Conservation (phyloP, 2,113 vertebrate species). For the Coracopsis vasa region DNA sequence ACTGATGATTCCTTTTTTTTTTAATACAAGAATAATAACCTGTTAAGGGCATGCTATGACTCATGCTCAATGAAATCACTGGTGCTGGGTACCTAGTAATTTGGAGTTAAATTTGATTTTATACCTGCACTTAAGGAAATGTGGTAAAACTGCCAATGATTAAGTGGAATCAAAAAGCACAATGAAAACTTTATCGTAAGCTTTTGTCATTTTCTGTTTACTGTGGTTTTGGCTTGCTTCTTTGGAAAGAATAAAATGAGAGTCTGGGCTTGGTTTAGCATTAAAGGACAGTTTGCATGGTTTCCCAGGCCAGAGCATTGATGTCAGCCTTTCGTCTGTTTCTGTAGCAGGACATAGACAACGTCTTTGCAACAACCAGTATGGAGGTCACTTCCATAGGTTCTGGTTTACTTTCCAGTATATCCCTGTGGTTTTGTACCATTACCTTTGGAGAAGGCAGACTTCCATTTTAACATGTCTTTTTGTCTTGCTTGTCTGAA, state of each 20-base stretch:
- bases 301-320: neutral
- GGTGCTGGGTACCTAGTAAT: neutral
- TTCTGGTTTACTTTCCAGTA: neutral
- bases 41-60: neutral
- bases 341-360: neutral
- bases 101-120: conserved; percentile 41
- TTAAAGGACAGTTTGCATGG: neutral
- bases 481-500: neutral
- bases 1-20: neutral
- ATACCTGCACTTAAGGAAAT: conserved; percentile 19
- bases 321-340: neutral
- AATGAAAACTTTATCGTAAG: neutral
- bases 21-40: neutral
- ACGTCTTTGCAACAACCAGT: neutral
- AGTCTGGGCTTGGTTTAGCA: neutral
- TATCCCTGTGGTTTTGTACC: neutral
- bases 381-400: neutral
- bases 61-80: neutral
- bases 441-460: neutral
- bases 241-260: neutral
- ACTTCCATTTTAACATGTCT: neutral
- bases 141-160: neutral
- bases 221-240: neutral
- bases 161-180: neutral
- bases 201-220: neutral